Evolutionary conservation across 2,888 invertebrate species (phyloP).

Genomic region (Heliconius ismenius): DNA sequence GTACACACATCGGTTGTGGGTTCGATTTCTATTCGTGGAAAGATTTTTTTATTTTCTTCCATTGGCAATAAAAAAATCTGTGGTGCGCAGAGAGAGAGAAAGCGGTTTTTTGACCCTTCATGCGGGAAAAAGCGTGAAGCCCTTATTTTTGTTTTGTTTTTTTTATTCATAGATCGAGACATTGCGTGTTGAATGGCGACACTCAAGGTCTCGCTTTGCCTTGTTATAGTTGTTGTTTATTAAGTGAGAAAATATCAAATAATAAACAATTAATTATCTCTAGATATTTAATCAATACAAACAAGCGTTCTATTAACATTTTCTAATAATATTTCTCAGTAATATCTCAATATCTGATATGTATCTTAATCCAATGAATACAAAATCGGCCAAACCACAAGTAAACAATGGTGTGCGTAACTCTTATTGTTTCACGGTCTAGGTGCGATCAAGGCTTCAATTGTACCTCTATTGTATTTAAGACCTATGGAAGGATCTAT

Average conservation of each 20-base stretch:
- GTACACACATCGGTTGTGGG: too few relatives aligned
- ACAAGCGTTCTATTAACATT: background rate
- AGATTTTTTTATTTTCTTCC: too few relatives aligned
- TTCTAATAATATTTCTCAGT: background rate
- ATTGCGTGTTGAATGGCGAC: background rate
- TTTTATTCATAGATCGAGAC: too few relatives aligned
- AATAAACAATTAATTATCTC: too few relatives aligned
- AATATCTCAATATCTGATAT: conserved; percentile 5
- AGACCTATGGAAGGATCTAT: background rate
- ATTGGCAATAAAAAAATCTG: too few relatives aligned
- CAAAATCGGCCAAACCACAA: conserved; percentile 31
- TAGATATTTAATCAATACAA: background rate
- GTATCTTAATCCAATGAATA: conserved; percentile 29
- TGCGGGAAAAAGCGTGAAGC: too few relatives aligned
- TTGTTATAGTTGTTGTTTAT: too few relatives aligned
- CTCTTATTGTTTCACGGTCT: conserved; percentile 39
- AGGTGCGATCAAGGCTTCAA: conserved; percentile 35
- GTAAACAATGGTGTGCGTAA: conserved; percentile 24
- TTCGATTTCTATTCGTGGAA: too few relatives aligned
- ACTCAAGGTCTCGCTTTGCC: background rate
- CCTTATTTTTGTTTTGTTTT: too few relatives aligned
- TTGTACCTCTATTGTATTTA: background rate
- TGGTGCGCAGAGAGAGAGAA: too few relatives aligned
- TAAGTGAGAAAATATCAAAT: too few relatives aligned
- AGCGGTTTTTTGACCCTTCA: too few relatives aligned